These are phyloP conservation scores for Aepyceros melampus DNA, from an alignment of 2,113 vertebrate species.

Conservation along the genomic window DNA sequence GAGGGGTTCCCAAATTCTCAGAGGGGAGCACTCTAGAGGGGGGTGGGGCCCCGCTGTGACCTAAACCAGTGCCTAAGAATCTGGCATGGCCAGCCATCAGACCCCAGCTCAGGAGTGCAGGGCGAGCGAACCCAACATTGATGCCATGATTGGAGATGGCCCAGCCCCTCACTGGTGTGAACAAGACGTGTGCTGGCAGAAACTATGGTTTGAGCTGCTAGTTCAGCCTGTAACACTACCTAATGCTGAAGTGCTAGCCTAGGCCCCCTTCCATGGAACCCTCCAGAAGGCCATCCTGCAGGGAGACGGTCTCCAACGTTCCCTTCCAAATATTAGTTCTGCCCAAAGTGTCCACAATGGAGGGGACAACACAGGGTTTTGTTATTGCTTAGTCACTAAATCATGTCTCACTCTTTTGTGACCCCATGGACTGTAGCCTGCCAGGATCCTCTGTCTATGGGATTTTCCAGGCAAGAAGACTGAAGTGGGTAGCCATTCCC, in stretches of 20 bases:
- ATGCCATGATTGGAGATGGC: rapidly evolving
- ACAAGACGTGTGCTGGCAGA: background rate
- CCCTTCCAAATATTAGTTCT: rapidly evolving
- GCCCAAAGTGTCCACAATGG: background rate
- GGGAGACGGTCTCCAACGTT: background rate
- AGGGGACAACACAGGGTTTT: background rate
- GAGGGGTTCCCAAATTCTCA: background rate
- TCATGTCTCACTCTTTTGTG: background rate
- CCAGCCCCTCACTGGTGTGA: background rate
- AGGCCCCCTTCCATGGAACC: rapidly evolving
- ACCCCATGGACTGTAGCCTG: background rate
- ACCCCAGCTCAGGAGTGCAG: background rate
- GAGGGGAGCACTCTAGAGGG: rapidly evolving
- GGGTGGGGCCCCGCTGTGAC: rapidly evolving
- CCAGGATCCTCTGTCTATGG: background rate
- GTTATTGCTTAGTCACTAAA: background rate
- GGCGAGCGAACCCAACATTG: rapidly evolving
- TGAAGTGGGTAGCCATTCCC: background rate
- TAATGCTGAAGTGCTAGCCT: too few relatives aligned
- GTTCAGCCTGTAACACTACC: background rate
- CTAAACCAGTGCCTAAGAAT: too few relatives aligned
- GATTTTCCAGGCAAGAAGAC: background rate
- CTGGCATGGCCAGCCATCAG: background rate
- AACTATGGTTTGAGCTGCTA: background rate
- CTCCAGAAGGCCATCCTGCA: background rate